Conservation (phyloP, 2,797 vertebrate genomes). For the Enteromius anoplus region DNA sequence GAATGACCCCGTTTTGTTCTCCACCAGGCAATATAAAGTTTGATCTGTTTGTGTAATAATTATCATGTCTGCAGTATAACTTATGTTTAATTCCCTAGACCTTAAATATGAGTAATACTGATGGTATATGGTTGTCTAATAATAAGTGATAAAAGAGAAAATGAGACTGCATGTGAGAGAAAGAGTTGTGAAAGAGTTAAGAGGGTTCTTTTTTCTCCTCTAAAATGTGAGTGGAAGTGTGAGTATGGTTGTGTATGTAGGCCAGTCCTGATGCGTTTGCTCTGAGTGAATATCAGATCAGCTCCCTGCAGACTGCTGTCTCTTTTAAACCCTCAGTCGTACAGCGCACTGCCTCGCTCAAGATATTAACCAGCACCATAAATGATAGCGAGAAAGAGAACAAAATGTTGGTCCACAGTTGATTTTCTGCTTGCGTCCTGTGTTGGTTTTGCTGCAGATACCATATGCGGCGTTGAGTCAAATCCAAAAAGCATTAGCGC, state of each 20-base stretch:
- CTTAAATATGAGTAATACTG: neutral
- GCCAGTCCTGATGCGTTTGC: slow-evolving; percentile 74
- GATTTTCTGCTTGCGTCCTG: slow-evolving; percentile 17
- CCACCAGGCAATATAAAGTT: neutral
- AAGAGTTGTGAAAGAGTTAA: slow-evolving; percentile 26
- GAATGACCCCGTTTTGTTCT: neutral
- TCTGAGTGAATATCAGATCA: slow-evolving; percentile 62
- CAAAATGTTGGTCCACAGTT: slow-evolving; percentile 17
- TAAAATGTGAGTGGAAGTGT: slow-evolving; percentile 51
- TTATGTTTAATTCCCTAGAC: neutral
- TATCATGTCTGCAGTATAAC: neutral
- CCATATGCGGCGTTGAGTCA: neutral
- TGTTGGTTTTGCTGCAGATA: slow-evolving; percentile 34
- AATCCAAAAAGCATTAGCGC: slow-evolving; percentile 6
- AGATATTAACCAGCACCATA: slow-evolving; percentile 30
- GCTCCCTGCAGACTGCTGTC: slow-evolving; percentile 60
- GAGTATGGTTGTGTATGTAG: slow-evolving; percentile 74
- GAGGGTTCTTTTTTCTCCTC: slow-evolving; percentile 13
- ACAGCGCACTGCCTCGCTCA: slow-evolving; percentile 35
- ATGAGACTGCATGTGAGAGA: neutral
- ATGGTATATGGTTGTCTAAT: neutral
- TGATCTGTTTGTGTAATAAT: neutral
- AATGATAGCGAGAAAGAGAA: slow-evolving; percentile 25
- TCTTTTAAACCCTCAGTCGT: slow-evolving; percentile 49
- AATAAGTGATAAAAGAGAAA: neutral